Evolutionary conservation across 2,797 vertebrate species (phyloP), one percentile per base, ranked within the genome.

Genomic region (Salarias fasciatus): DNA sequence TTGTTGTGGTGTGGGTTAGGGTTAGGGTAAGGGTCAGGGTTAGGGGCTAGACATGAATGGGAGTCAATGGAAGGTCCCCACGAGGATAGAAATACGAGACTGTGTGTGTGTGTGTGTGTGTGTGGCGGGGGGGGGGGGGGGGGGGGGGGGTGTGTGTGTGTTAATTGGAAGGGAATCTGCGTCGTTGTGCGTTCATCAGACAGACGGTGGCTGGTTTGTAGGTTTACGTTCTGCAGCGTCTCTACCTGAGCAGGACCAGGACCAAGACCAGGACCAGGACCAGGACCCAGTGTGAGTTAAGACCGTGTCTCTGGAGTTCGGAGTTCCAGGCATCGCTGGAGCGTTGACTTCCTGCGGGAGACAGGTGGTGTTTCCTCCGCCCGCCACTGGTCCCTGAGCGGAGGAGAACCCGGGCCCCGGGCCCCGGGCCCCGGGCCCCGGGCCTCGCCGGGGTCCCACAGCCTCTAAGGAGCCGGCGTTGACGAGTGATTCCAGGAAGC

Each of bases 111-210:
- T n/a, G n/a, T n/a, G n/a, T n/a, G n/a, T n/a, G n/a, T n/a, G n/a
- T n/a, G 79, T 86, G 87, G 88, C 92, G 88, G 91, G 91, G 93
- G 74, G 85, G 85, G 87, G 85, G 72, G 81, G 83, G 86, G n/a
- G n/a, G n/a, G n/a, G n/a, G n/a, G n/a, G n/a, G n/a, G n/a, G 78
- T 43, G 69, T 62, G 66, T 45, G 30, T 0, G 14, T 6, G 1
- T 80, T 70, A 82, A 84, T 67, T 28, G 75, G 49, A 73, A 35
- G 61, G 61, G 64, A 84, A 82, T 75, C 74, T 81, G 80, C 55
- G 36, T 38, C 11, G 70, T 61, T 72, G 64, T 9, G 15, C 31
- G 6, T 73, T 67, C 33, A 57, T 79, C 71, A 66, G 33, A 35
- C 44, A 0, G 5, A 11, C 37, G 48, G 11, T 5, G 18, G 49